Evolutionary conservation across 2,113 vertebrate genomes (phyloP), one percentile per base, ranked within the genome.

Genomic region (Syngnathus scovelli): DNA sequence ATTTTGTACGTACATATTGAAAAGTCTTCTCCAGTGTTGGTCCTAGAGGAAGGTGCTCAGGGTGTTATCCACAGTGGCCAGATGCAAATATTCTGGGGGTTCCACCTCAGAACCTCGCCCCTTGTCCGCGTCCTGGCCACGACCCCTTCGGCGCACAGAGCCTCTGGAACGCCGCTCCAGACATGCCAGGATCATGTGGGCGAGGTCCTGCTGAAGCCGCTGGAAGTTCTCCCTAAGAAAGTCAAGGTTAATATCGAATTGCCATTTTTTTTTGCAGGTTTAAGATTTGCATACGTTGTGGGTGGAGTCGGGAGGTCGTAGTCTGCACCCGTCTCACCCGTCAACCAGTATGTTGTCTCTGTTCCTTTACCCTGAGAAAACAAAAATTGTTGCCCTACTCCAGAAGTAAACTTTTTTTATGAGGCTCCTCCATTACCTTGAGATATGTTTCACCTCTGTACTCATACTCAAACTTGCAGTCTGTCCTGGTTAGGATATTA

Each of bases 341-440:
- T 98, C 88, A 98, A 81, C 96, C 96, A 99, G 84, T 95, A 98
- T 1, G 96, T 99, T 23, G 87, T 93, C 84, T 98, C 95, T 16
- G 90, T 93, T 68, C 95, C 95, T 92, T 91, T 95, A 39, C 95
- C 96, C 96, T 98, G 76, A 61, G 66, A 65, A 71, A 69, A 77
- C 2, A 67, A 16, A 73, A 23, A 71, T 33, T 3, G 27, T 33
- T 33, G 27, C 27, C 27, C 27, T 33, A 33, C 27, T 33, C 27
- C 46, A 48, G 6, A 43, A 43, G 41, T 43, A 1, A 43, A 43
- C 41, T n/a, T n/a, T 43, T 43, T 43, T 43, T 43, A 11, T 13
- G 41, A 11, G 2, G 4, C 41, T 16, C 15, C 36, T 39, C 33
- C 33, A 38, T 83, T 87, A 98, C 97, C 93, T 98, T 99, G 66